Conservation (phyloP, 1,140 invertebrate genomes). For the Drosophila funebris region DNA sequence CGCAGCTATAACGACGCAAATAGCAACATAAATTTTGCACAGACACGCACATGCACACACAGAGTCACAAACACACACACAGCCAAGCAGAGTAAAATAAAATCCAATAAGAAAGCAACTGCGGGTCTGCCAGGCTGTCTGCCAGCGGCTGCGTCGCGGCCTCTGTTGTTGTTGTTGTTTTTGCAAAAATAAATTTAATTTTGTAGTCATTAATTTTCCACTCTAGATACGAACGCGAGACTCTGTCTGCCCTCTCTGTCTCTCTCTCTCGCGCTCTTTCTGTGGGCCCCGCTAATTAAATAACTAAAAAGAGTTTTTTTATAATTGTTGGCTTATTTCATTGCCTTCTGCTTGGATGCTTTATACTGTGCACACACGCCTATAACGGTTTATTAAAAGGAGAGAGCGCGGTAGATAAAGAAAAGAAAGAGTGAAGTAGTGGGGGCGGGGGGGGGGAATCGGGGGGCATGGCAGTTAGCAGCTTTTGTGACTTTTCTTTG, state of each 20-base stretch:
- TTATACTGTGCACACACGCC: slow-evolving; percentile 20
- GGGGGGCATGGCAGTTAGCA: not conserved
- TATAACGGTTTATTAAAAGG: slow-evolving; percentile 55
- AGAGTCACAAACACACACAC: slow-evolving; percentile 15
- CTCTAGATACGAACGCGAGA: slow-evolving; percentile 72
- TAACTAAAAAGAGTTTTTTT: slow-evolving; percentile 65
- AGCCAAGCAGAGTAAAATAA: slow-evolving; percentile 20
- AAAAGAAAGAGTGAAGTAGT: not conserved
- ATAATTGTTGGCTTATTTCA: slow-evolving; percentile 73
- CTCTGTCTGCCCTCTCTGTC: not conserved
- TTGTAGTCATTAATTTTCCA: slow-evolving; percentile 81
- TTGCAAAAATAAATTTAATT: slow-evolving; percentile 81
- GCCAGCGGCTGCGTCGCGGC: slow-evolving; percentile 43
- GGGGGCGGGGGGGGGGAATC: not conserved
- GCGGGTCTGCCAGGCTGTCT: slow-evolving; percentile 71
- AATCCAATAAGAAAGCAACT: slow-evolving; percentile 76
- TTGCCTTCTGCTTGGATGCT: slow-evolving; percentile 50
- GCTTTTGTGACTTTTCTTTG: slow-evolving; percentile 25
- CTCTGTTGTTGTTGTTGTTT: slow-evolving; percentile 41
- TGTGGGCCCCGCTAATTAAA: slow-evolving; percentile 67
- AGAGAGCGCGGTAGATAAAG: slow-evolving; percentile 7
- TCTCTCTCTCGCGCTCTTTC: not conserved
- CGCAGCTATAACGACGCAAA: slow-evolving; percentile 72
- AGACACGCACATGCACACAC: slow-evolving; percentile 33
- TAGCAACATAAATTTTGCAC: slow-evolving; percentile 79